Evolutionary conservation across 2,888 invertebrate genomes (phyloP), one percentile per base, ranked within the genome.

Genomic region (Nomada fucata): DNA sequence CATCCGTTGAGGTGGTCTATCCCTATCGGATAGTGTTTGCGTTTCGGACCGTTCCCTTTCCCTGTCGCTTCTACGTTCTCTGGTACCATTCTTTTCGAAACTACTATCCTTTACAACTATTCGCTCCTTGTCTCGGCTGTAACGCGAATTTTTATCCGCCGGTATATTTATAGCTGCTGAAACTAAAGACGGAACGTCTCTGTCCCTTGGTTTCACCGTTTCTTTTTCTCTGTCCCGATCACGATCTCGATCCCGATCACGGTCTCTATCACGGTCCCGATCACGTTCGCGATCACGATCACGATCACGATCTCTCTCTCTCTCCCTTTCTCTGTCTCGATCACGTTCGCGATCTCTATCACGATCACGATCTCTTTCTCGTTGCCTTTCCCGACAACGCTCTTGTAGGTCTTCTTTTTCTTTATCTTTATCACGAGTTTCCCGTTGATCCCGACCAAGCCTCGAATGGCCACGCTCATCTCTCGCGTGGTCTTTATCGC

Each of bases 331-430:
- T 2, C 87, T 79, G 13, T 87, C 87, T 2, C 86, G 81, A 59
- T 86, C 86, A 13, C 89, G 78, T 67, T 89, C 83, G 47, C 86
- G 94, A 74, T 94, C 94, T 77, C 95, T 95, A 84, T 94, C 94
- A 87, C 94, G 93, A 93, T 95, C 95, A 86, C 91, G 93, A 82
- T 94, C 91, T 42, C 94, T 92, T 79, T 95, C 95, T 0, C 95
- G 91, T 85, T 95, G 95, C 13, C 94, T 95, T 95, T 95, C 95
- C 11, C 95, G 92, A 82, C 95, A 95, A 74, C 97, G 95, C 2
- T 96, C 96, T 73, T 95, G 92, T 0, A 95, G 36, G 2, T 86
- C 87, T 85, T 97, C 97, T 5, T 92, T 91, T 85, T 97, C 97
- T 5, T 92, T 91, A 5, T 92, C 92, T 42, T 91, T 91, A 15